Percentiles rank a stretch among this genome's conserved stretches.
Evolutionary conservation across 1,140 invertebrate genomes (phyloP).

Genomic region (Oreohelix idahoensis): DNA sequence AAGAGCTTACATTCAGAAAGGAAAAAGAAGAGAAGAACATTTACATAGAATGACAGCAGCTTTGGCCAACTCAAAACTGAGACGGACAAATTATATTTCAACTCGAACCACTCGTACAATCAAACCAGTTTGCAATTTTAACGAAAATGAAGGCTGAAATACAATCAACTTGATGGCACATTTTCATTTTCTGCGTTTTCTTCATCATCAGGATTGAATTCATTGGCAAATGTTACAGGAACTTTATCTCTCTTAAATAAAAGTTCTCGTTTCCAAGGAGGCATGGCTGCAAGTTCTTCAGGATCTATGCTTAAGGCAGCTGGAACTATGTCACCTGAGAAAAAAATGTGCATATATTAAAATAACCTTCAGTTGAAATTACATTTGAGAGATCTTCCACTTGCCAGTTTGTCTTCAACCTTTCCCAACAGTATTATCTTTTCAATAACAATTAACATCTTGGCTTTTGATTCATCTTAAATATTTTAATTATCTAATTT

Average conservation of each 20-base stretch:
- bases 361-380: no score
- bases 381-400: no score
- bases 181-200: conserved; percentile 9
- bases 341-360: neutral
- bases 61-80: no score
- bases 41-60: no score
- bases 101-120: neutral
- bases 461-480: no score
- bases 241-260: conserved; percentile 51
- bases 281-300: conserved; percentile 52
- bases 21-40: no score
- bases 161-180: neutral
- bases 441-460: no score
- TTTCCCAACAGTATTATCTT: no score
- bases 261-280: conserved; percentile 54
- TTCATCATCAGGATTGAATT: conserved; percentile 51
- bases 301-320: conserved; percentile 52
- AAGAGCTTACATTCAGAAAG: no score
- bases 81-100: neutral
- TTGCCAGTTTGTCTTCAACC: no score
- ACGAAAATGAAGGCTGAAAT: neutral
- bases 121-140: neutral
- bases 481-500: no score
- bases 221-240: conserved; percentile 51
- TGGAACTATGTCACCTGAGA: conserved; percentile 44